Percentiles rank a stretch among this genome's conserved stretches.
These are phyloP conservation scores for Pteropus rufus DNA, from an alignment of 2,797 vertebrate genomes.

Conservation along the genomic window DNA sequence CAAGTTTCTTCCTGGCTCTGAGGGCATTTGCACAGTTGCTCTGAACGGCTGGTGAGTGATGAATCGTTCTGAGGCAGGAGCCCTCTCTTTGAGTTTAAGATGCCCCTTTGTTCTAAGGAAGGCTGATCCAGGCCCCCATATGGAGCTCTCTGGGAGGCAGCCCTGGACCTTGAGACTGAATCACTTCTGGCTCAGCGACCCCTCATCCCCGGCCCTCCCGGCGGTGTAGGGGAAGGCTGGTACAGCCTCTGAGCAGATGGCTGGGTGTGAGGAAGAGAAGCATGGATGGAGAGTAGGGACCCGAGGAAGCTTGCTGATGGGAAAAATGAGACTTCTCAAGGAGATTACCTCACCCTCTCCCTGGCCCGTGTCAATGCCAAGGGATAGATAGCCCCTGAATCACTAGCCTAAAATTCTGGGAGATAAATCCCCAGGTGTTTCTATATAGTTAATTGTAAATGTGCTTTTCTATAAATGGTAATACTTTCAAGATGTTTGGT, in stretches of 20 bases:
- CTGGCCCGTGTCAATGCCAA: neutral
- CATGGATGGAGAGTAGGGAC: neutral
- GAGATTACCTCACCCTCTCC: neutral
- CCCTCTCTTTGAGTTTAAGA: conserved; percentile 2
- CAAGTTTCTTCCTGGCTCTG: conserved; percentile 50
- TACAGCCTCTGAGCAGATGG: conserved; percentile 57
- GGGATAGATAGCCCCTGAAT: neutral
- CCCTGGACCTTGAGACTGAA: conserved; percentile 47
- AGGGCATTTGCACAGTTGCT: conserved; percentile 48
- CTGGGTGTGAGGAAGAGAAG: neutral
- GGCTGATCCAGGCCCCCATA: conserved; percentile 62
- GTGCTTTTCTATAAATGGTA: conserved; percentile 31
- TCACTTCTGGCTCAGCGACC: conserved; percentile 57
- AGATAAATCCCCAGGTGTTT: conserved; percentile 42
- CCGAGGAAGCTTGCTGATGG: neutral
- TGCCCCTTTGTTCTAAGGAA: conserved; percentile 66
- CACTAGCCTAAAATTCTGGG: neutral
- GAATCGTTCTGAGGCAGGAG: conserved; percentile 54
- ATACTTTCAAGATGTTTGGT: conserved; percentile 48
- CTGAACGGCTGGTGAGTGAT: conserved; percentile 50
- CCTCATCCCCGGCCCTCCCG: neutral
- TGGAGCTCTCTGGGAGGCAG: conserved; percentile 62
- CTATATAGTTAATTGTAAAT: conserved; percentile 28
- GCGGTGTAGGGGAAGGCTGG: neutral
- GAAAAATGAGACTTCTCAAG: neutral